A percentile compares a stretch with the other conserved stretches of the same genome.
Evolutionary conservation across 2,888 invertebrate species (phyloP).

Genomic region (Homarus gammarus): DNA sequence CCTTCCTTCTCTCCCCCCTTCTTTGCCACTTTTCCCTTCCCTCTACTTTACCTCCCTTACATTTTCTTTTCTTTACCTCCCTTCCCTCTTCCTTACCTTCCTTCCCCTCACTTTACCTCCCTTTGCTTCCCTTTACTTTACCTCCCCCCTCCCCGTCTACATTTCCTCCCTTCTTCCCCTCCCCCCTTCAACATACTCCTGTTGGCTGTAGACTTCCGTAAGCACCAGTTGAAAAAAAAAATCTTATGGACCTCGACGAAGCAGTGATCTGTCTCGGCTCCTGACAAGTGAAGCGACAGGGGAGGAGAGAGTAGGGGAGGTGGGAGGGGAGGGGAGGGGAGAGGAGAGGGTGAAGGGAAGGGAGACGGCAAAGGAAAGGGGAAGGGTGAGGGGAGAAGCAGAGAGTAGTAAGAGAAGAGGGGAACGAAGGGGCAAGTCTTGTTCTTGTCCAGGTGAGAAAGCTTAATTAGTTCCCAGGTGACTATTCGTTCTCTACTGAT

Average conservation of each 20-base stretch:
- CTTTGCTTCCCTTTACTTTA: background rate
- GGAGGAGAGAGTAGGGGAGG: background rate
- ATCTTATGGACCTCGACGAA: too few relatives aligned
- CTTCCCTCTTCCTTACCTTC: background rate
- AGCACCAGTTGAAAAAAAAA: background rate
- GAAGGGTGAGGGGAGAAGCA: background rate
- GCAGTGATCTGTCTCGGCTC: background rate
- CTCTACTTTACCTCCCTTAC: background rate
- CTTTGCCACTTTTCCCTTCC: background rate
- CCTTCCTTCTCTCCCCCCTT: constrained; percentile 30
- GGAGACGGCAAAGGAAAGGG: background rate
- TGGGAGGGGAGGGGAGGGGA: background rate
- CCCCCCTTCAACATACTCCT: background rate
- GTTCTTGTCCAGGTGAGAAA: too few relatives aligned
- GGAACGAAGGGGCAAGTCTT: too few relatives aligned
- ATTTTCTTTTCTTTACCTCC: background rate
- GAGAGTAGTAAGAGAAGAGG: too few relatives aligned
- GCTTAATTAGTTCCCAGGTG: too few relatives aligned
- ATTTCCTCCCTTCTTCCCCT: background rate
- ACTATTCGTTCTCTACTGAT: too few relatives aligned
- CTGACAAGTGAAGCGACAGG: background rate
- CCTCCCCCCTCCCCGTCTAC: background rate
- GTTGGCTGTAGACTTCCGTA: background rate
- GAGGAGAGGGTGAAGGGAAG: background rate
- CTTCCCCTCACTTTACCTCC: background rate